A percentile compares a stretch with the other conserved stretches of the same genome.
These are phyloP conservation scores for Plectropomus leopardus DNA, from an alignment of 2,113 vertebrate species.

Conservation along the genomic window DNA sequence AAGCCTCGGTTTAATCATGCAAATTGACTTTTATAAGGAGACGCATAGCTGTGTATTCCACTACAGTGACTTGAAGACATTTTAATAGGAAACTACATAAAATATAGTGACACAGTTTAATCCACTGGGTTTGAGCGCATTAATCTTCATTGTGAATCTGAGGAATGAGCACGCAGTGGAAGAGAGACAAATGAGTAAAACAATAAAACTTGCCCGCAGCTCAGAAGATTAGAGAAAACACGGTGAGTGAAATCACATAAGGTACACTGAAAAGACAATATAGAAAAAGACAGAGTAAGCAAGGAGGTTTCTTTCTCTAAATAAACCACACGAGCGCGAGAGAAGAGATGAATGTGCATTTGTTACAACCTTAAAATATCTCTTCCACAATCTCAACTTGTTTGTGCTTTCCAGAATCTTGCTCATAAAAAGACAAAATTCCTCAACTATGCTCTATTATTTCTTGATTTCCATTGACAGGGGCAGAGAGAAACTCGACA, in stretches of 20 bases:
- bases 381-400: slow-evolving; percentile 18
- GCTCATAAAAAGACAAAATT: slow-evolving; percentile 24
- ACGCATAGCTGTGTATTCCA: slow-evolving; percentile 58
- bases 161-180: slow-evolving; percentile 55
- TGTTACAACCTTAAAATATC: slow-evolving; percentile 25
- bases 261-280: slow-evolving; percentile 45
- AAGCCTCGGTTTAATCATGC: slow-evolving; percentile 80
- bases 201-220: slow-evolving; percentile 64
- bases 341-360: slow-evolving; percentile 43
- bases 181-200: slow-evolving; percentile 68
- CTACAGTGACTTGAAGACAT: slow-evolving; percentile 63
- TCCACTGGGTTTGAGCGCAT: slow-evolving; percentile 73
- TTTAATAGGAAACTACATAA: slow-evolving; percentile 81
- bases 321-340: slow-evolving; percentile 38
- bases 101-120: slow-evolving; percentile 78
- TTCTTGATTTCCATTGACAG: slow-evolving; percentile 56
- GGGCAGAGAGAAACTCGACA: slow-evolving; percentile 10
- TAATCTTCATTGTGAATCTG: slow-evolving; percentile 79
- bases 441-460: slow-evolving; percentile 34
- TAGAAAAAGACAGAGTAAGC: slow-evolving; percentile 45
- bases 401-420: slow-evolving; percentile 27
- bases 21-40: slow-evolving; percentile 82
- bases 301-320: slow-evolving; percentile 17
- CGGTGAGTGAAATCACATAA: slow-evolving; percentile 52
- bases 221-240: slow-evolving; percentile 48